These are phyloP conservation scores for Pollachius pollachius DNA, from an alignment of 2,113 vertebrate species.

Conservation along the genomic window DNA sequence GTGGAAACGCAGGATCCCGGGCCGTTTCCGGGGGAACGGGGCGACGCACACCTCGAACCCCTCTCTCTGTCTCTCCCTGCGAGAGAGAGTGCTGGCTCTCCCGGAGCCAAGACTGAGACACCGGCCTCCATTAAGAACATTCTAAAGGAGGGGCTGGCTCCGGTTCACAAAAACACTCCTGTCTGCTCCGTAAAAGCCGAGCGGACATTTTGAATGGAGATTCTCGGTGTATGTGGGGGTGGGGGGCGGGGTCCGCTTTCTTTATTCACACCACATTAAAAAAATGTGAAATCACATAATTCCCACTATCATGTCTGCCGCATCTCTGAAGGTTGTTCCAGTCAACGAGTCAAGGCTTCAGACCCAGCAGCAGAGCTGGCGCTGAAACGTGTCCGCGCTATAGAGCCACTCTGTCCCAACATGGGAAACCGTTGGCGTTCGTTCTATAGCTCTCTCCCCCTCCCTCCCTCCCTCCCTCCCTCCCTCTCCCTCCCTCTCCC, in stretches of 20 bases:
- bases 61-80: slow-evolving; percentile 67
- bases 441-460: not conserved
- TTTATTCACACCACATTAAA: slow-evolving; percentile 47
- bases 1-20: slow-evolving; percentile 56
- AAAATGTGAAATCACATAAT: slow-evolving; percentile 66
- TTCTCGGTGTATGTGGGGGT: slow-evolving; percentile 42
- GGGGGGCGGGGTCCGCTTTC: not conserved
- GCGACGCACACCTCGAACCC: slow-evolving; percentile 50
- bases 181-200: slow-evolving; percentile 44
- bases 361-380: slow-evolving; percentile 46
- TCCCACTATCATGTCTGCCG: slow-evolving; percentile 43
- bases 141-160: slow-evolving; percentile 37
- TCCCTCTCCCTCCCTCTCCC: not conserved
- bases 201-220: slow-evolving; percentile 61
- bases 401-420: slow-evolving; percentile 40
- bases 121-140: slow-evolving; percentile 65
- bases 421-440: slow-evolving; percentile 18
- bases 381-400: slow-evolving; percentile 25
- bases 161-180: slow-evolving; percentile 33
- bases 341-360: slow-evolving; percentile 67
- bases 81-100: slow-evolving; percentile 62
- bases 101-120: slow-evolving; percentile 63
- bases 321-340: slow-evolving; percentile 69
- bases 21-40: slow-evolving; percentile 58
- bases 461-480: not conserved